Conservation (phyloP, 2,113 vertebrate species). For the Butorides virescens region DNA sequence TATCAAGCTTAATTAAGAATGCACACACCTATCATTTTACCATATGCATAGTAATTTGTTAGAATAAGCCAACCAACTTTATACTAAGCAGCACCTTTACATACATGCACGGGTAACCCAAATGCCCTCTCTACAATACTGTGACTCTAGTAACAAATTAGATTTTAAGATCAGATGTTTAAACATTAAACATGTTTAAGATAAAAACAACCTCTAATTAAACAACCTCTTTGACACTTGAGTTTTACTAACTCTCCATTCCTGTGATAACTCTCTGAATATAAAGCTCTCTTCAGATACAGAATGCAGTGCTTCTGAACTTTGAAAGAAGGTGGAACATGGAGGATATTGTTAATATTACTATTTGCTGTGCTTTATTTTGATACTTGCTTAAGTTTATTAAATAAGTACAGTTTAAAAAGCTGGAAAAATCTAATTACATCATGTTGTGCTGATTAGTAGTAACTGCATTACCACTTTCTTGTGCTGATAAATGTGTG, state of each 20-base stretch:
- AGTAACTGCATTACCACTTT: neutral
- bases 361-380: neutral
- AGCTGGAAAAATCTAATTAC: neutral
- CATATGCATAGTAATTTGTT: constrained; percentile 10
- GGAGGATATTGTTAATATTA: neutral
- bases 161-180: neutral
- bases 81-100: constrained; percentile 15
- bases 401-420: neutral
- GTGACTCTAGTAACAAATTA: neutral
- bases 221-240: neutral
- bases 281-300: neutral
- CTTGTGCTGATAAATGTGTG: neutral
- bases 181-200: neutral
- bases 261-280: neutral
- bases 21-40: constrained; percentile 1
- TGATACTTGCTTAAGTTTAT: neutral
- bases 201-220: neutral
- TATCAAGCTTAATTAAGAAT: constrained; percentile 16
- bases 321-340: neutral
- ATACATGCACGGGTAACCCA: neutral
- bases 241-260: neutral
- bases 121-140: neutral
- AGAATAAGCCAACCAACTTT: neutral
- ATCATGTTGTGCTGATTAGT: neutral
- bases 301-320: neutral